Evolutionary conservation across 1,140 invertebrate genomes (phyloP), one percentile per base, ranked within the genome.

Genomic region (Amphibalanus amphitrite): DNA sequence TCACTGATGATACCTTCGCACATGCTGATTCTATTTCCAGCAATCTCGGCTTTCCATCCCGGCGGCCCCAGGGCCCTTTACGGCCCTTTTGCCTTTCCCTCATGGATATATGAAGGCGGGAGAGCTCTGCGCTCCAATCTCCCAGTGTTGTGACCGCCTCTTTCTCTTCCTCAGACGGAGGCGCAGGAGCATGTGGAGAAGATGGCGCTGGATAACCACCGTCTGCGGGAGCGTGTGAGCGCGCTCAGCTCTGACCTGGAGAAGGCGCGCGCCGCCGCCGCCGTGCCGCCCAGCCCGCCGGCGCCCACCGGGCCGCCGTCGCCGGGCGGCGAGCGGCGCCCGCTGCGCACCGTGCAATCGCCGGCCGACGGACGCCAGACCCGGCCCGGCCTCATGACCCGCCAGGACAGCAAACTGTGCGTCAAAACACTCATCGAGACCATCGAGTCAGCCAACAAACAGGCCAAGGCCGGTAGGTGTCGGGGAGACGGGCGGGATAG

Each of bases 381-480:
- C 69, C 87, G 87, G 77, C 81, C 83, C 26, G 83, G 81, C 33
- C 33, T 33, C 25, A 80, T 87, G 64, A 83, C 81, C 69, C 83
- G 88, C 0, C 88, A 90, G 79, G 89, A 90, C 76, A 90, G 88
- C 29, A 85, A 90, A 47, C 82, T 92, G 6, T 92, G 90, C 0
- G 92, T 95, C 0, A 93, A 93, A 79, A 90, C 88, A 69, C 81
- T 95, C 6, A 93, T 95, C 71, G 90, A 93, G 76, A 91, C 89
- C 74, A 93, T 95, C 68, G 92, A 95, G 79, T 91, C 90, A 79
- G 87, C 86, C 17, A 59, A 59, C 47, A 59, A 59, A 23, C 47
- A 59, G 47, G 87, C 89, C 20, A 90, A 90, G 81, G 84, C 87
- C 73, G 84, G 86, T 82, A 78, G 77, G 76, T 33, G 47, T 1